phyloP scores from a whole-genome alignment of 2,797 vertebrate species.

The Muraenolepis orangiensis region DNA sequence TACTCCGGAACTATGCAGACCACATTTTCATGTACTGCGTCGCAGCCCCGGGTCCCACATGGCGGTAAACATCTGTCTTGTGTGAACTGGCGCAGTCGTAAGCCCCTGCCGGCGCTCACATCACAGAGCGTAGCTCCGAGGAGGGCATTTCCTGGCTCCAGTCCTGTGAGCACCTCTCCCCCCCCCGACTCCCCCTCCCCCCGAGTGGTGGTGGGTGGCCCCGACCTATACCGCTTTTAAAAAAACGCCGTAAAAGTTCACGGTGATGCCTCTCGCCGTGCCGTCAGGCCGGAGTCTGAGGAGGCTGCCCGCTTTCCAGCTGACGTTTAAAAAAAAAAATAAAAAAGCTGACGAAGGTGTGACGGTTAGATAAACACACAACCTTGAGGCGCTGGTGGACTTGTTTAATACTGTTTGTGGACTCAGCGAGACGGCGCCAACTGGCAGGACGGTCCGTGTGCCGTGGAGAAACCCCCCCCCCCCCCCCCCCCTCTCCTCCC shows the following conservation, averaged over 20 bases:
- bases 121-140: slow-evolving; percentile 61
- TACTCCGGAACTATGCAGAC: slow-evolving; percentile 50
- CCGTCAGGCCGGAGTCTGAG: slow-evolving; percentile 53
- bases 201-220: slow-evolving; percentile 67
- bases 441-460: slow-evolving; percentile 48
- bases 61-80: slow-evolving; percentile 67
- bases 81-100: slow-evolving; percentile 55
- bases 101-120: slow-evolving; percentile 55
- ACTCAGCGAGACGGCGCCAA: slow-evolving; percentile 46
- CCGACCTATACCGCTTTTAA: slow-evolving; percentile 36
- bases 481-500: too few relatives aligned
- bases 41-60: slow-evolving; percentile 50
- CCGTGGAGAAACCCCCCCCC: background rate
- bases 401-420: slow-evolving; percentile 54
- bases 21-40: slow-evolving; percentile 41
- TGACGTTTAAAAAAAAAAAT: slow-evolving; percentile 28
- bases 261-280: slow-evolving; percentile 47
- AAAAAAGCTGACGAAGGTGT: slow-evolving; percentile 34
- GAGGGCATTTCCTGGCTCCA: slow-evolving; percentile 67
- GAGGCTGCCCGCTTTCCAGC: slow-evolving; percentile 38
- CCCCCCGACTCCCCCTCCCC: slow-evolving; percentile 26
- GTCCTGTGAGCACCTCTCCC: slow-evolving; percentile 41
- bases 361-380: slow-evolving; percentile 59
- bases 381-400: slow-evolving; percentile 29
- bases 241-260: slow-evolving; percentile 56